Evolutionary conservation across 1,140 invertebrate species (phyloP).

Genomic region (Bombus balteatus): DNA sequence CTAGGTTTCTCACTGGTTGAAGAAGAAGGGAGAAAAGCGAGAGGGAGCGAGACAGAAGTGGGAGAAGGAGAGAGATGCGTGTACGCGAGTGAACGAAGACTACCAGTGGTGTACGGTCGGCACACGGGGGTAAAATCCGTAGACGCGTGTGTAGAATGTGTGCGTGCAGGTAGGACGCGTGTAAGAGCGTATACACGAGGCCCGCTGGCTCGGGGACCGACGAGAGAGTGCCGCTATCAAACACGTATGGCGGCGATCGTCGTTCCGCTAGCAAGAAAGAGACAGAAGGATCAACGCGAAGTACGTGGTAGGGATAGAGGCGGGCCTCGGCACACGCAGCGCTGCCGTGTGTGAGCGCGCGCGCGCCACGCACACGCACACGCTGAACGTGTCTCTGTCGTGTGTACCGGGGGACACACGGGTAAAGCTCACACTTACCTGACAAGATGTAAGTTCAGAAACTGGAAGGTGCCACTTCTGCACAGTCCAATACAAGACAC

Average conservation of each 20-base stretch:
- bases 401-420: conserved; percentile 64
- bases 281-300: conserved; percentile 7
- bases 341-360: conserved; percentile 35
- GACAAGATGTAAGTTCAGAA: conserved; percentile 82
- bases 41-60: neutral
- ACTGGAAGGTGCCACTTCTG: conserved; percentile 81
- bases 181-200: neutral
- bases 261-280: conserved; percentile 19
- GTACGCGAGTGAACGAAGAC: conserved; percentile 41
- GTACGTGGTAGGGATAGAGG: conserved; percentile 73
- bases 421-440: conserved; percentile 81
- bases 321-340: conserved; percentile 68
- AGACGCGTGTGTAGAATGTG: conserved; percentile 16
- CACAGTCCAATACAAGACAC: conserved; percentile 82
- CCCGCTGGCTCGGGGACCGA: conserved; percentile 4
- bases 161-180: neutral
- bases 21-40: conserved; percentile 11
- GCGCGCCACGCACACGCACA: conserved; percentile 16
- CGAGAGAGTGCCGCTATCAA: conserved; percentile 62
- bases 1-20: neutral
- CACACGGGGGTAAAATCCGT: conserved; percentile 61
- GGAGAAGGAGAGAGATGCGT: conserved; percentile 4
- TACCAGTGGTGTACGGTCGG: conserved; percentile 60
- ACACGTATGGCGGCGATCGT: conserved; percentile 70
- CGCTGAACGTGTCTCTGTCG: neutral